phyloP scores from a whole-genome alignment of 2,113 vertebrate species.

The Athene cunicularia region DNA sequence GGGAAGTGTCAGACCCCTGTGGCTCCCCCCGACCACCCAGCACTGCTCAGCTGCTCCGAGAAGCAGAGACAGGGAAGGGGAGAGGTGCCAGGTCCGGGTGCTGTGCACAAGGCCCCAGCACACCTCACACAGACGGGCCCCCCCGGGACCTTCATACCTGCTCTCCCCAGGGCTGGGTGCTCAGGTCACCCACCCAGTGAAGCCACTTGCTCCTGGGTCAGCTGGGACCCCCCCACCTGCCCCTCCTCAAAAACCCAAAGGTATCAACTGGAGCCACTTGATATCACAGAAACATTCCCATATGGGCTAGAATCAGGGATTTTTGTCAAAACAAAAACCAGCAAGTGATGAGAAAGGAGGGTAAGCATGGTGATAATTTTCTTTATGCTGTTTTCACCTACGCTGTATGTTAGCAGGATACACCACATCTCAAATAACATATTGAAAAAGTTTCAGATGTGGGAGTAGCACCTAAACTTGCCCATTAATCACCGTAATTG shows the following conservation, averaged over 20 bases:
- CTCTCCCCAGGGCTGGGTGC: background rate
- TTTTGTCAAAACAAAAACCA: background rate
- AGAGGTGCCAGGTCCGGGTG: background rate
- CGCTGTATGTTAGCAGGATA: background rate
- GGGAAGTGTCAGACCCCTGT: background rate
- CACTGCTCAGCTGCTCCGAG: background rate
- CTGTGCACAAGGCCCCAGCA: background rate
- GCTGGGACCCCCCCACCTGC: background rate
- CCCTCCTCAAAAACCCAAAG: background rate
- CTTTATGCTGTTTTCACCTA: background rate
- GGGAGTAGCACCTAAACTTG: background rate
- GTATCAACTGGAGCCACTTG: background rate
- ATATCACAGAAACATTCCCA: too few relatives aligned
- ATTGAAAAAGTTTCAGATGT: background rate
- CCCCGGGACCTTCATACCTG: background rate
- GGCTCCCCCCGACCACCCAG: background rate
- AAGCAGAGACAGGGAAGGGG: background rate
- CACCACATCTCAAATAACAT: background rate
- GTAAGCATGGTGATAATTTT: background rate
- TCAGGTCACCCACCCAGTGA: background rate
- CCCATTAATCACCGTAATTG: background rate
- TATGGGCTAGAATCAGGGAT: background rate
- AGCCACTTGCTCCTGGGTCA: too few relatives aligned
- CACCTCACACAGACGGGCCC: rapidly evolving
- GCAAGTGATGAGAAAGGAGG: background rate